Conservation (phyloP, 1,140 invertebrate species). For the Drosophila murphyi region DNA sequence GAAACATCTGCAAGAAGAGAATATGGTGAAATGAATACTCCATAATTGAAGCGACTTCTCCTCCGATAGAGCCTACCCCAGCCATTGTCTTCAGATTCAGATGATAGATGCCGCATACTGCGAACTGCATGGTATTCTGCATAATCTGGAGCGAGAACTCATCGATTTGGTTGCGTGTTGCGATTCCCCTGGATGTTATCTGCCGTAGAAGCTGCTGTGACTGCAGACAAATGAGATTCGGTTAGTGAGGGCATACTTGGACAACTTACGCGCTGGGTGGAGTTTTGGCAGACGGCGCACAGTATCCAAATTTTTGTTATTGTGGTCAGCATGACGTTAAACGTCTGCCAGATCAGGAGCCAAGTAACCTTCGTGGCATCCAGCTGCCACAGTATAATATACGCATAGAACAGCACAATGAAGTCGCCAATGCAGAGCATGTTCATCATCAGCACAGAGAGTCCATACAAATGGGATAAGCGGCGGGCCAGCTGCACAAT, state of each 20-base stretch:
- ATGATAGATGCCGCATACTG: slow-evolving; percentile 64
- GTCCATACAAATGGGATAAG: slow-evolving; percentile 49
- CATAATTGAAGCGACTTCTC: too few relatives aligned
- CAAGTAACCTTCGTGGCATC: slow-evolving; percentile 3
- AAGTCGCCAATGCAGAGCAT: slow-evolving; percentile 66
- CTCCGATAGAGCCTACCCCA: slow-evolving; percentile 20
- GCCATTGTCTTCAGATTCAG: slow-evolving; percentile 59
- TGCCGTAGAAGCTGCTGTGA: slow-evolving; percentile 16
- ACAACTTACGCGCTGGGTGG: slow-evolving; percentile 36
- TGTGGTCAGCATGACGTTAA: slow-evolving; percentile 47
- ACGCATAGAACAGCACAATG: slow-evolving; percentile 53
- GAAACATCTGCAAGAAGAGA: slow-evolving; percentile 50
- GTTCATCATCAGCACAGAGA: slow-evolving; percentile 62
- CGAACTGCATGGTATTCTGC: slow-evolving; percentile 64
- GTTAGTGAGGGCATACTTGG: neutral
- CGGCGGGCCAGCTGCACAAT: slow-evolving; percentile 38
- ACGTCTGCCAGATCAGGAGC: slow-evolving; percentile 34
- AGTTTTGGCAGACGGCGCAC: slow-evolving; percentile 50
- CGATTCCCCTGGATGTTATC: neutral
- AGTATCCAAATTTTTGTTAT: slow-evolving; percentile 59
- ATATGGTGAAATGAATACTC: neutral
- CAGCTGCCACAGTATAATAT: slow-evolving; percentile 46
- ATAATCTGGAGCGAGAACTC: slow-evolving; percentile 64
- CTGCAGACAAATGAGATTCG: neutral
- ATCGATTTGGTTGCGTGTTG: slow-evolving; percentile 26